Evolutionary conservation across 2,888 invertebrate species (phyloP), one percentile per base, ranked within the genome.

Genomic region (Callimorpha dominula): DNA sequence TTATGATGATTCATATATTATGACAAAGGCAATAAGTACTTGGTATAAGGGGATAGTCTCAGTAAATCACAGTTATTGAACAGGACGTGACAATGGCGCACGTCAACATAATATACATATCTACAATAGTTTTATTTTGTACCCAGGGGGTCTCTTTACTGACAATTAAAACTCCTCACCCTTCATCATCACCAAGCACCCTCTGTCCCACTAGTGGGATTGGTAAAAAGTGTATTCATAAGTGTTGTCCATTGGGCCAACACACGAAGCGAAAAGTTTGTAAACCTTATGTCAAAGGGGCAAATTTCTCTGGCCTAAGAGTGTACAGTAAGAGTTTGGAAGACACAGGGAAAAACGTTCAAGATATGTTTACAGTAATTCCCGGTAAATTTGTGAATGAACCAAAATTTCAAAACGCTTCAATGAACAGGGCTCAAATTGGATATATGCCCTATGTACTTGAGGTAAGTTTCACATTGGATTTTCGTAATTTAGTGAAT

Each of bases 181-280:
- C 49, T 20, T 4, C 31, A 31, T 31, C 31, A 31, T 31, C 31
- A 31, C 31, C 49, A 49, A 68, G 17, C 20, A 31, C 17, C 31
- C 1, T 43, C 43, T 68, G 67, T n/a, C 31, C 68, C 31, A 46
- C 68, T 14, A 46, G 9, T 31, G 17, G 43, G 4, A 0, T 50
- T 11, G 69, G 62, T 31, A 62, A 50, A 50, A 49, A 63, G 50
- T 69, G 69, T 12, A 11, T 69, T 50, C 11, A 62, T 42, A 69
- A 69, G 46, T 69, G 69, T 50, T 69, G 69, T 69, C 69, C 69
- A 1, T 0, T 49, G 0, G 40, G 62, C 7, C 49, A 69, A 40
- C 50, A 69, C 31, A 0, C 14, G 14, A 12, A 8, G 12, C 11
- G 7, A n/a, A 69, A 50, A 49, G 1, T 3, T 9, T 69, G 69